A percentile compares a stretch with the other conserved stretches of the same genome.
Conservation (phyloP, 2,888 invertebrate genomes). For the Dascillus cervinus region DNA sequence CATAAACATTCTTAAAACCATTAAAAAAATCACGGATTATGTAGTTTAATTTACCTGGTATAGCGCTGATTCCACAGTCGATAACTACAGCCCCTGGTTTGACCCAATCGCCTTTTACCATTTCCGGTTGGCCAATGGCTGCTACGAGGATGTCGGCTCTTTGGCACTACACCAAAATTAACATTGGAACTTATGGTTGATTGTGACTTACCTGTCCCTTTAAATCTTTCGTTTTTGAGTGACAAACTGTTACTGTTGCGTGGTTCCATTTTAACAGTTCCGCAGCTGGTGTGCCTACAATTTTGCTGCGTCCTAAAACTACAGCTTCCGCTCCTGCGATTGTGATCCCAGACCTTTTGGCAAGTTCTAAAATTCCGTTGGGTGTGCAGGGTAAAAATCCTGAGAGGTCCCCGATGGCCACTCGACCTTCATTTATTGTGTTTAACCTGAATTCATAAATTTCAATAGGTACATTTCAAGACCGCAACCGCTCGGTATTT, state of each 20-base stretch:
- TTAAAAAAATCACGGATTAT: constrained; percentile 1
- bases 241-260: constrained; percentile 95
- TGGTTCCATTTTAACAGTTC: constrained; percentile 94
- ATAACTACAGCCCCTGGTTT: constrained; percentile 97
- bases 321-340: constrained; percentile 83
- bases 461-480: not conserved
- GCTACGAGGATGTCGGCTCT: constrained; percentile 95
- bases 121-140: constrained; percentile 81
- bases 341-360: constrained; percentile 67
- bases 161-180: constrained; percentile 36
- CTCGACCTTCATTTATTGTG: constrained; percentile 87
- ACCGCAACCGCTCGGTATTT: not conserved
- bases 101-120: constrained; percentile 93
- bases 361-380: constrained; percentile 87
- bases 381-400: constrained; percentile 97
- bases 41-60: constrained; percentile 72
- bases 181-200: constrained; percentile 1
- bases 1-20: too few species aligned
- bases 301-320: constrained; percentile 93
- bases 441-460: constrained; percentile 53
- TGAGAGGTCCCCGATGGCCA: constrained; percentile 80
- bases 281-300: constrained; percentile 93
- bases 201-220: constrained; percentile 54
- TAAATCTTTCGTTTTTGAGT: constrained; percentile 85
- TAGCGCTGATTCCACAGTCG: constrained; percentile 95